Evolutionary conservation across 2,888 invertebrate genomes (phyloP).

Genomic region (Epinotia ramella): DNA sequence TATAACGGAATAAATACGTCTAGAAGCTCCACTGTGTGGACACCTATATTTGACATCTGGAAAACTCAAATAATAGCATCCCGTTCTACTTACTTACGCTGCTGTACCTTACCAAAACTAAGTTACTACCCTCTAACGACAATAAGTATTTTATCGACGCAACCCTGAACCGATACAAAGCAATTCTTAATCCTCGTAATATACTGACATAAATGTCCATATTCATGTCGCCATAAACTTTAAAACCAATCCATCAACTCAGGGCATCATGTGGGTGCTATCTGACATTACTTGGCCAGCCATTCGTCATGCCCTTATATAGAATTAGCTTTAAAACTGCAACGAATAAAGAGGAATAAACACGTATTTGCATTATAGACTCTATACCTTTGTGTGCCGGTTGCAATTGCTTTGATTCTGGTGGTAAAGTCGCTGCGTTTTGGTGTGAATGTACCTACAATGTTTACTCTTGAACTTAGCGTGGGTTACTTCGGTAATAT

Average conservation of each 20-base stretch:
- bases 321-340: neutral
- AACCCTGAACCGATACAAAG: neutral
- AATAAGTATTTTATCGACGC: neutral
- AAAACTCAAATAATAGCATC: too few relatives aligned
- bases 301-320: slow-evolving; percentile 36
- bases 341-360: neutral
- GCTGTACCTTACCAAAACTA: neutral
- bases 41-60: too few relatives aligned
- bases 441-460: neutral
- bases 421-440: neutral
- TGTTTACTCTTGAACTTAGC: slow-evolving; percentile 8
- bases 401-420: neutral
- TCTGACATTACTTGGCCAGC: slow-evolving; percentile 25
- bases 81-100: too few relatives aligned
- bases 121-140: neutral
- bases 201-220: neutral
- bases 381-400: neutral
- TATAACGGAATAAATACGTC: too few relatives aligned
- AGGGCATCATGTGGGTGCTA: slow-evolving; percentile 33
- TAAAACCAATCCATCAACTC: slow-evolving; percentile 26
- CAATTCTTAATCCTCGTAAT: slow-evolving; percentile 9
- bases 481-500: slow-evolving; percentile 16
- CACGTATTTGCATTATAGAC: neutral
- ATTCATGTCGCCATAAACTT: slow-evolving; percentile 6
- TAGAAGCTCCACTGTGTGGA: too few relatives aligned